Base-by-base conservation (phyloP, 2,888 invertebrate species). In the Julus scanicus region DNA sequence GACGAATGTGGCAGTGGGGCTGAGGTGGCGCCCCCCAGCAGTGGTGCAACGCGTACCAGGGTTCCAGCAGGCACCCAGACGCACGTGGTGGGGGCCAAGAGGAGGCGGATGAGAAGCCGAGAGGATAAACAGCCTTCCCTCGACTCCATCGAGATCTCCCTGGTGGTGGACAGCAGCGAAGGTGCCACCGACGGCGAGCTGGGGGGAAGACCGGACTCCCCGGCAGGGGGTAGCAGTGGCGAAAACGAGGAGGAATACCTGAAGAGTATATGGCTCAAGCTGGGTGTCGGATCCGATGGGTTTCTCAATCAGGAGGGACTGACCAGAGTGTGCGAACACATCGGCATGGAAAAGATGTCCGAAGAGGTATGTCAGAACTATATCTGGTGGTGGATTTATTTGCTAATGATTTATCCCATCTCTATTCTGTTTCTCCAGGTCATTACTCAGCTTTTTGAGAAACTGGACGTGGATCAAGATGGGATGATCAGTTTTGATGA, bases 401-500 rank as follows among this genome's bases (percentile, higher is more conserved):
- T 44, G 8, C 8, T 44, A 44, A 44, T 8, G 44, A 44, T 44
- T 44, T 44, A 44, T 44, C 29, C 29, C 0, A 44, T 44, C 44
- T 8, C 44, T 8, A 44, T 44, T 8, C 44, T 15, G 8, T 17
- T 85, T n/a, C 89, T 90, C 17, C 90, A 94, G 94, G 92, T 93
- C 89, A 91, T 94, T 29, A 92, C 94, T 89, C 94, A 95, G 91
- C 93, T 95, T 86, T 95, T 95, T 91, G 94, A 94, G 89, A 95
- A 95, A 90, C 92, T 95, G 85, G 94, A 94, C 90, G 92, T 94
- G 86, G 94, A 95, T 91, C 93, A 93, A 88, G 94, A 95, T 91
- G 94, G 94, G 39, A 93, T 93, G 90, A 95, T 95, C 89, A 94
- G 94, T 90, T 94, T 95, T 91, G 93, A 94, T 89, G 95, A 95